Evolutionary conservation across 2,888 invertebrate species (phyloP), one percentile per base, ranked within the genome.

Genomic region (Piscicola geometra): DNA sequence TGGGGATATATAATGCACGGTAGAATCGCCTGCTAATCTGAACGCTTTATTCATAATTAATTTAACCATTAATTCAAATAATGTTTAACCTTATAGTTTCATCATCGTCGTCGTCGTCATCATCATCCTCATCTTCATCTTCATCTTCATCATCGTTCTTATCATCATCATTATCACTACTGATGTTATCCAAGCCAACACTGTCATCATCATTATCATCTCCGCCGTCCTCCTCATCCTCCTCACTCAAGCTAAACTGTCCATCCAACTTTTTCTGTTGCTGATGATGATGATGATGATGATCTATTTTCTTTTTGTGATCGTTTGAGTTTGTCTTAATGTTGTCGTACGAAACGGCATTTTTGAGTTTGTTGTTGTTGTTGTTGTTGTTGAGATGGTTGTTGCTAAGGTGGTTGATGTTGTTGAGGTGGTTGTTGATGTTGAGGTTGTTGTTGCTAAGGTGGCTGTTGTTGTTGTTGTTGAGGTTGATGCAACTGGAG

Each of bases 71-170:
- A n/a, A n/a, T n/a, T n/a, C n/a, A n/a, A n/a, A n/a, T n/a, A n/a
- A n/a, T n/a, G n/a, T n/a, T n/a, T n/a, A n/a, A n/a, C n/a, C n/a
- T n/a, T n/a, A n/a, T n/a, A n/a, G n/a, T n/a, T n/a, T 68, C 68
- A 68, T 68, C 68, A 68, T 68, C 35, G 30, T 32, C 68, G 9
- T 33, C 68, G 30, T 33, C 32, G 30, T 33, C 68, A 68, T 68
- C 41, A 9, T 68, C 68, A 18, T 33, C 30, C 30, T 68, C 68
- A 18, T 32, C 68, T 28, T 33, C 35, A 9, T 70, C 50, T 5
- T 25, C 35, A 33, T 70, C 70, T 15, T 70, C 36, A 35, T 70
- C 41, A 5, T 70, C 41, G 5, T 41, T 28, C 35, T 41, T 41
- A 5, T 47, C 70, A 41, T 47, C n/a, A 5, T 28, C 70, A 70